These are phyloP conservation scores for Carlito syrichta DNA, from an alignment of 2,113 vertebrate genomes.

Conservation along the genomic window DNA sequence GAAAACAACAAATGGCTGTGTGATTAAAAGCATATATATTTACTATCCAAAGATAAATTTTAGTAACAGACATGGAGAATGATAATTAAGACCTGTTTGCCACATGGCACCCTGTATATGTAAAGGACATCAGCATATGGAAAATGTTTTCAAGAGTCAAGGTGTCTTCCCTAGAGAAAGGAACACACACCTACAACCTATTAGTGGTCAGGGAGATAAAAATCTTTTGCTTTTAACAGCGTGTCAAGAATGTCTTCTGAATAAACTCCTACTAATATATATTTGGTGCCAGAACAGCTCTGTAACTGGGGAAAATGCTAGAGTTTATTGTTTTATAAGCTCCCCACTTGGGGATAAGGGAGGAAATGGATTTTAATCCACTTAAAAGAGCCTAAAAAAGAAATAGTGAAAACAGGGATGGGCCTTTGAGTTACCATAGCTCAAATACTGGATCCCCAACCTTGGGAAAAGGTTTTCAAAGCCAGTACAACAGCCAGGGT, in stretches of 20 bases:
- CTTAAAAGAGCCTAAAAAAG: constrained; percentile 43
- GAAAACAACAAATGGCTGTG: not conserved
- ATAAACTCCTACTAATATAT: constrained; percentile 22
- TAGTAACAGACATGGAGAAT: not conserved
- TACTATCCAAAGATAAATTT: not conserved
- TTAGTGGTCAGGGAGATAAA: not conserved
- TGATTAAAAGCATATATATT: not conserved
- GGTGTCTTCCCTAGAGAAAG: not conserved
- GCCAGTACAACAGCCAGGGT: not conserved
- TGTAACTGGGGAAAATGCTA: not conserved
- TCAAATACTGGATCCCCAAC: not conserved
- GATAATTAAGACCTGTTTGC: not conserved
- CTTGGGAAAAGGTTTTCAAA: constrained; percentile 18
- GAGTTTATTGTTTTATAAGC: constrained; percentile 60
- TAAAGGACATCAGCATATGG: not conserved
- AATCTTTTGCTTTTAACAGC: constrained; percentile 26
- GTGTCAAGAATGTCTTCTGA: constrained; percentile 14
- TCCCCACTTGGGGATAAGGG: not conserved
- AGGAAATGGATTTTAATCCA: constrained; percentile 40
- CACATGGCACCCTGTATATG: not conserved
- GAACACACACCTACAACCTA: not conserved
- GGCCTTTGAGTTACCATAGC: not conserved
- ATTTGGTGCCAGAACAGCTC: constrained; percentile 40
- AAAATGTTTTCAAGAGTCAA: not conserved
- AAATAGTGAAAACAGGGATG: not conserved